A percentile compares a stretch with the other conserved stretches of the same genome.
phyloP scores from a whole-genome alignment of 2,888 invertebrate species.

The Syrista parreyssii region DNA sequence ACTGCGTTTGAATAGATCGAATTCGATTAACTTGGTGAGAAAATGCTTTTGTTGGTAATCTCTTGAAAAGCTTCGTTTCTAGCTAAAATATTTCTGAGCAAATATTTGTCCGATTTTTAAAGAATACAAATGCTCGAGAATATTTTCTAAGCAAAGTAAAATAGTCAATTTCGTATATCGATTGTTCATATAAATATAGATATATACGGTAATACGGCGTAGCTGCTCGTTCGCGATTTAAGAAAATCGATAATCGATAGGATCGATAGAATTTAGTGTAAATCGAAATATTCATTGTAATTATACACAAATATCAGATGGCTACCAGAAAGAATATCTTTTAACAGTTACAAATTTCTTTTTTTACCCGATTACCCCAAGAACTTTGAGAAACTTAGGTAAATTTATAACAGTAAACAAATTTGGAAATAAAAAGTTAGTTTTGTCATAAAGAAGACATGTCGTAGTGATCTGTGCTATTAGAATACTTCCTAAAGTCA shows the following conservation, averaged over 20 bases:
- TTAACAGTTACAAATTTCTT: too few species aligned
- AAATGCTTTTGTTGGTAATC: too few species aligned
- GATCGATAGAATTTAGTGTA: too few species aligned
- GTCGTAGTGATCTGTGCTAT: neutral
- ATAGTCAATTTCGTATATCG: neutral
- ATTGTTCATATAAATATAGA: neutral
- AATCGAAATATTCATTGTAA: neutral
- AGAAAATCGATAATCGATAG: neutral
- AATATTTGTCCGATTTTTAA: too few species aligned
- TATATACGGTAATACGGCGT: neutral
- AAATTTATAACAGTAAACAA: neutral
- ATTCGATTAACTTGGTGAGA: too few species aligned
- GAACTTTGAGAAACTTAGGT: neutral
- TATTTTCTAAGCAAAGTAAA: neutral
- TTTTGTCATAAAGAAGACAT: neutral
- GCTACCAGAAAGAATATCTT: too few species aligned
- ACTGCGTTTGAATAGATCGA: too few species aligned
- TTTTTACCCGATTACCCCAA: neutral
- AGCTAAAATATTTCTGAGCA: too few species aligned
- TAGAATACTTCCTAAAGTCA: neutral
- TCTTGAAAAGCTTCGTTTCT: too few species aligned
- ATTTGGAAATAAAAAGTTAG: neutral
- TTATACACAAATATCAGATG: neutral
- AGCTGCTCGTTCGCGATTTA: neutral
- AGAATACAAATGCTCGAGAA: too few species aligned